Evolutionary conservation across 2,888 invertebrate species (phyloP), one percentile per base, ranked within the genome.

Genomic region (Eledona agricola): DNA sequence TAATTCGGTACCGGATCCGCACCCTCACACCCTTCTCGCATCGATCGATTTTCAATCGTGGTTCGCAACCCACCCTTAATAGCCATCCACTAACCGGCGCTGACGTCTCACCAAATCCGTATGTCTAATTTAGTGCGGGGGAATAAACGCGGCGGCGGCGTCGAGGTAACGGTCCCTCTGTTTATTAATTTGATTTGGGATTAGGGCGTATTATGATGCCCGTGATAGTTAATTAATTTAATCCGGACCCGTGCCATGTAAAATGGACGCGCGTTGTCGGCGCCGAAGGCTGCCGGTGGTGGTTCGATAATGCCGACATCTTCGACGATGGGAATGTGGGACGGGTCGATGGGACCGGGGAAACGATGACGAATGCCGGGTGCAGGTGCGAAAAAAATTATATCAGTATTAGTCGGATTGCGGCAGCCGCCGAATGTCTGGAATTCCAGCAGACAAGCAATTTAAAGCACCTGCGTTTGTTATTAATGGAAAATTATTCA

Each of bases 161-260:
- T 15, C 4, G 13, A 6, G 19, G 19, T 17, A 42, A 42, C 42
- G 29, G 26, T n/a, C 42, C 20, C 20, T 42, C 28, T 10, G 28
- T 28, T 28, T 28, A 28, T 28, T 28, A 28, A 28, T 28, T 28
- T 28, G 28, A 28, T 28, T 28, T 28, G 28, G 28, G 28, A 28
- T 28, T 11, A 6, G n/a, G 9, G 28, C 42, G 42, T 43, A 23
- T 43, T 43, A 43, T 43, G 22, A 43, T 17, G 32, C 17, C 31
- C 32, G 29, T 32, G 22, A 43, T 32, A 23, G 32, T 43, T 43
- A 43, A 43, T 43, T 43, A 43, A 43, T 32, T 43, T 32, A 31
- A 31, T 32, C 32, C 32, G 15, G 43, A 11, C 10, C 12, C 23
- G 12, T 26, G 28, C 19, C 19, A 32, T 31, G 13, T 32, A 43